Evolutionary conservation across 2,888 invertebrate genomes (phyloP).

Genomic region (Ophion obscuratus): DNA sequence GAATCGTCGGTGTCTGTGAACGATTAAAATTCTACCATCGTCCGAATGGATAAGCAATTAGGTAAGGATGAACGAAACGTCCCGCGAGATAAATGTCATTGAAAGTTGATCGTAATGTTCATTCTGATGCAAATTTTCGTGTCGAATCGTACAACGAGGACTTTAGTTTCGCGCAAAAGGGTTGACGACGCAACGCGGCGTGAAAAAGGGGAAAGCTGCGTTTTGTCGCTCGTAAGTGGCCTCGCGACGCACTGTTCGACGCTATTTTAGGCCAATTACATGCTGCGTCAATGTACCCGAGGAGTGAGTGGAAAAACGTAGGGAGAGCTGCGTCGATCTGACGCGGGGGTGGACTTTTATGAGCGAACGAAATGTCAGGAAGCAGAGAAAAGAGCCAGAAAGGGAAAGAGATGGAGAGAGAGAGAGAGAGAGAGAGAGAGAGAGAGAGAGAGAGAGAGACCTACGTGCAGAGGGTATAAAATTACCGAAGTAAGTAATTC

Average conservation of each 20-base stretch:
- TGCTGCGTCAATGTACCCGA: conserved; percentile 51
- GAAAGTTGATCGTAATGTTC: conserved; percentile 34
- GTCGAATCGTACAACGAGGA: conserved; percentile 8
- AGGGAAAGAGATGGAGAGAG: neutral
- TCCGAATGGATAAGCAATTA: neutral
- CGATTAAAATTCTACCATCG: neutral
- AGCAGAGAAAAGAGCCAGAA: conserved; percentile 6
- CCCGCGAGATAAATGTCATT: neutral
- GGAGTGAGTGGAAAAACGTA: conserved; percentile 40
- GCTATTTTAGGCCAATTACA: conserved; percentile 62
- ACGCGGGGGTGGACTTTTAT: conserved; percentile 24
- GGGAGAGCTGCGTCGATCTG: conserved; percentile 20
- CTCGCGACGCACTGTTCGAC: conserved; percentile 29
- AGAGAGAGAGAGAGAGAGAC: neutral
- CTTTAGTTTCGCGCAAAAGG: conserved; percentile 3
- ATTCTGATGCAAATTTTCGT: conserved; percentile 55
- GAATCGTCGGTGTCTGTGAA: neutral
- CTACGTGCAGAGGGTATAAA: conserved; percentile 69
- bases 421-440: neutral
- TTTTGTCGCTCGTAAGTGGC: conserved; percentile 50
- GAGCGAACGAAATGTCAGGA: conserved; percentile 27
- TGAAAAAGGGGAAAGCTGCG: conserved; percentile 43
- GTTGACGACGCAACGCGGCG: conserved; percentile 10
- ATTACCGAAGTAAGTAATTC: conserved; percentile 78
- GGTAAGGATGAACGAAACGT: neutral